Base-by-base conservation (phyloP, 1,140 invertebrate genomes). In the Leptopilina clavipes region DNA sequence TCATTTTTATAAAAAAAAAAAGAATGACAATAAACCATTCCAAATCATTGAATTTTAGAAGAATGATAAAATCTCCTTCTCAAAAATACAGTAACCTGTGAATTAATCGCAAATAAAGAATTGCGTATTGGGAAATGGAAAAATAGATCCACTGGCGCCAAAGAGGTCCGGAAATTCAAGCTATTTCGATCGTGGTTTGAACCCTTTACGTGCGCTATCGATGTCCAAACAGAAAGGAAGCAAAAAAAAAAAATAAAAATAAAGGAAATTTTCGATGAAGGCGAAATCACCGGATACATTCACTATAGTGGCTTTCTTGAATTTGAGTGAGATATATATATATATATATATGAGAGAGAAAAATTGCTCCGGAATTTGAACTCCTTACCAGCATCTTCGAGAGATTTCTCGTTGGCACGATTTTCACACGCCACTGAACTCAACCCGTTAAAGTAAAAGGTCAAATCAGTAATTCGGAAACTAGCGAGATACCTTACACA, bases 111-210 rank as follows among this genome's bases (percentile, higher is more conserved):
- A 14, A 45, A n/a, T 45, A n/a, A 45, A 45, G 44, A 45, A 45
- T 14, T 14, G 14, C 44, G 44, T 14, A 45, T 45, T 45, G 44
- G 44, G 44, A 45, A 45, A 59, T 76, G 80, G 80, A 80, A 82
- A 82, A 82, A 79, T 84, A 83, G 82, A 78, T 56, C 70, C 74
- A 19, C 78, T 78, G 80, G 78, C 78, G 80, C 78, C 80, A 75
- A 45, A 65, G 72, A 71, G 76, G 71, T 76, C 72, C 76, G 80
- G 74, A 79, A 76, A 79, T 79, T 79, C 76, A 74, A 82, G 72
- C 78, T 79, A 82, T 82, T 82, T 82, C 76, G 78, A 82, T 82
- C 76, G 72, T 73, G 40, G 76, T 74, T 59, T 14, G 22, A 25
- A 59, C 12, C 56, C 56, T 59, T 40, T 25, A 72, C 76, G 48